These are phyloP conservation scores for Pemphigus obesinymphae DNA, from an alignment of 1,140 invertebrate species.

Conservation along the genomic window DNA sequence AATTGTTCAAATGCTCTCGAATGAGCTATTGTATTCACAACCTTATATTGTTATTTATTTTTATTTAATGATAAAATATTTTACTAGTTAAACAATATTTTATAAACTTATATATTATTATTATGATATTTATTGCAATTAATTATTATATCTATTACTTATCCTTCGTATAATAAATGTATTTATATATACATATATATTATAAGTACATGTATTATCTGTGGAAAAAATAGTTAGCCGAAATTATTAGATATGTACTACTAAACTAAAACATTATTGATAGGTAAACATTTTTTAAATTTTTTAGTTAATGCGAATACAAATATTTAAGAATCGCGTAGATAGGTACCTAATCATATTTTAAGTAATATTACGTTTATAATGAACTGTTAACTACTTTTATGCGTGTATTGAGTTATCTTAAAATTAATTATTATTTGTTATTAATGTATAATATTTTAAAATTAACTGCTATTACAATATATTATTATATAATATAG, in stretches of 20 bases:
- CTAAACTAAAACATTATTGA: too few species aligned
- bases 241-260: too few species aligned
- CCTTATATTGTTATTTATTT: neutral
- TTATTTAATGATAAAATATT: neutral
- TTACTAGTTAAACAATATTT: neutral
- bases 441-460: constrained; percentile 11
- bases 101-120: neutral
- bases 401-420: neutral
- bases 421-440: constrained; percentile 13
- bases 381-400: constrained; percentile 1
- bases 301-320: too few species aligned
- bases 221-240: neutral
- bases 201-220: too few species aligned
- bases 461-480: constrained; percentile 5
- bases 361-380: neutral
- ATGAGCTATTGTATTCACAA: neutral
- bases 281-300: too few species aligned
- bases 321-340: too few species aligned
- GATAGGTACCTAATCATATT: too few species aligned
- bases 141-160: too few species aligned
- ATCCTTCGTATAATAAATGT: neutral
- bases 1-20: too few species aligned
- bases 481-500: constrained; percentile 12
- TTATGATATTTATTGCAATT: neutral
- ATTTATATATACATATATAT: neutral